Conservation (phyloP, 1,140 invertebrate species). For the Micrasema longulum region DNA sequence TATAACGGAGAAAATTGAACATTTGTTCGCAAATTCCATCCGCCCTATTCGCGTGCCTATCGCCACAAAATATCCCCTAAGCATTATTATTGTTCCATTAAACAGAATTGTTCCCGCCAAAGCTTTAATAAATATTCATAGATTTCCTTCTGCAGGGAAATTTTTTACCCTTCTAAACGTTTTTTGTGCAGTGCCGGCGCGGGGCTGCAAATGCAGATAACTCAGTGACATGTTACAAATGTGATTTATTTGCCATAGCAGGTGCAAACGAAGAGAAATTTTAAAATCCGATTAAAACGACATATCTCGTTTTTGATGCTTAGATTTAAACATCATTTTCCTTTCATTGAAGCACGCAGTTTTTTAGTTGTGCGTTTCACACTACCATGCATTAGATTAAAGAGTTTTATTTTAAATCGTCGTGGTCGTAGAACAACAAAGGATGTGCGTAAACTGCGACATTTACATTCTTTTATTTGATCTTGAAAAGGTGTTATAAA, state of each 20-base stretch:
- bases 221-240: slow-evolving; percentile 28
- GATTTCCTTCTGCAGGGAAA: slow-evolving; percentile 38
- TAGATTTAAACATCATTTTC: too few relatives aligned
- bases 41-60: slow-evolving; percentile 16
- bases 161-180: slow-evolving; percentile 30
- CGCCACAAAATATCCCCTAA: slow-evolving; percentile 31
- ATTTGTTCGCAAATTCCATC: neutral
- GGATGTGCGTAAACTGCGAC: too few relatives aligned
- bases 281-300: too few relatives aligned
- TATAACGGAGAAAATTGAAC: neutral
- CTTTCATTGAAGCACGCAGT: too few relatives aligned
- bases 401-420: too few relatives aligned
- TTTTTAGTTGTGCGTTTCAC: too few relatives aligned
- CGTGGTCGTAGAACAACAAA: too few relatives aligned
- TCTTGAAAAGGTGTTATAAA: too few relatives aligned
- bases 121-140: slow-evolving; percentile 51
- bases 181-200: slow-evolving; percentile 11
- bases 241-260: slow-evolving; percentile 26
- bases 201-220: slow-evolving; percentile 24
- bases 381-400: too few relatives aligned
- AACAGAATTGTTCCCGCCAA: slow-evolving; percentile 41
- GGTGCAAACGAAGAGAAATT: slow-evolving; percentile 1
- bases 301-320: too few relatives aligned
- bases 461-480: too few relatives aligned
- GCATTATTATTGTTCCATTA: slow-evolving; percentile 45